Base-by-base conservation (phyloP, 2,888 invertebrate species). In the Hyppa rectilinea region DNA sequence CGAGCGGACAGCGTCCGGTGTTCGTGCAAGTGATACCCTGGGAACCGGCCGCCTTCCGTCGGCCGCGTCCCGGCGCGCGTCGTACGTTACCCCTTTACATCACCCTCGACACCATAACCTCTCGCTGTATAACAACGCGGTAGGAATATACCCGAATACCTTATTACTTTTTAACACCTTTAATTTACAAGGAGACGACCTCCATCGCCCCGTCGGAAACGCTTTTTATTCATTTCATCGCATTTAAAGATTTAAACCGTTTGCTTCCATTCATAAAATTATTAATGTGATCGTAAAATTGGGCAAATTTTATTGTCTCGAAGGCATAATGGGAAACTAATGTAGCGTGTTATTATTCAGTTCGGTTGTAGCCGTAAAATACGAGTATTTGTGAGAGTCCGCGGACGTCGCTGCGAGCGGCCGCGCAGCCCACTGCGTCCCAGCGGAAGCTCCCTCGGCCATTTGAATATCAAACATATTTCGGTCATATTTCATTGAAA, bases 271-370 rank as follows among this genome's bases (percentile, higher is more conserved):
- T 96, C 95, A 95, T 95, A 96, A 96, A 96, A 96, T 95, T 96
- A 96, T 96, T 96, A 94, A 96, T 96, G 96, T 87, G 94, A 93
- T 96, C 96, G 94, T 96, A 96, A 96, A 96, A 95, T 95, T 95
- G 96, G 92, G 95, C 94, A 95, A 96, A 95, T 96, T 96, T 96
- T 96, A 96, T 95, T 96, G 95, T 95, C 95, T 95, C 93, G 95
- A 92, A 94, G 94, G 92, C 92, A 95, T 96, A 96, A 96, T 96
- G 95, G 95, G 95, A 96, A 95, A 94, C 96, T 96, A 96, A 96
- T 95, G 96, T 95, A 94, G 93, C 96, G 96, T 96, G 96, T 95
- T 95, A 96, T 96, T 96, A 96, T 96, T 95, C 96, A 95, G 95
- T 92, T 94, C 92, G 93, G 92, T 89, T 92, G 93, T 92, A 94